Conservation (phyloP, 1,140 invertebrate species). For the Gerris buenoi region DNA sequence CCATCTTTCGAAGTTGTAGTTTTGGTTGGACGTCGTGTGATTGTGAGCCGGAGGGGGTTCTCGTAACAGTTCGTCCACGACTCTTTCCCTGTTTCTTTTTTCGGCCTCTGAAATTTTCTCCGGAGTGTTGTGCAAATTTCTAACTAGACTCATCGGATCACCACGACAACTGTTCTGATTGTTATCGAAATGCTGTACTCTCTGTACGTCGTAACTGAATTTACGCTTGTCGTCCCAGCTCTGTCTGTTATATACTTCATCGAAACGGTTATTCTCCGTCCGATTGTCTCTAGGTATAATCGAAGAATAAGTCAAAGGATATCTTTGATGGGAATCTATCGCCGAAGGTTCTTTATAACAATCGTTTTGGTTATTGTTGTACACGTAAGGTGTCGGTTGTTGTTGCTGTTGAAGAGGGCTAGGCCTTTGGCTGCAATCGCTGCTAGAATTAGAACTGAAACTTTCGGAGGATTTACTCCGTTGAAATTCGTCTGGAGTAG, state of each 20-base stretch:
- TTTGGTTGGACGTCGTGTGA: constrained; percentile 44
- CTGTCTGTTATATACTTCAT: constrained; percentile 28
- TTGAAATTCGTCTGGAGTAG: constrained; percentile 18
- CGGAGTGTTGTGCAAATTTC: constrained; percentile 28
- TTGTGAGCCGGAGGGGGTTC: constrained; percentile 55
- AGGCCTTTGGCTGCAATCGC: constrained; percentile 36
- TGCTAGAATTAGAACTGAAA: constrained; percentile 39
- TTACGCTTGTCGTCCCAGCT: constrained; percentile 9
- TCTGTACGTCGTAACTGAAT: constrained; percentile 29
- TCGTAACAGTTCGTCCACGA: constrained; percentile 25
- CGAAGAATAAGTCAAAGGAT: constrained; percentile 32
- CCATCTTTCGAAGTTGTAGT: constrained; percentile 57
- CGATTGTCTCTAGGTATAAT: constrained; percentile 48
- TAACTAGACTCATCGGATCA: constrained; percentile 57
- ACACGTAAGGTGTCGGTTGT: constrained; percentile 35
- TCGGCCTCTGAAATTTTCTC: constrained; percentile 14
- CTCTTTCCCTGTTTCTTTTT: constrained; percentile 18
- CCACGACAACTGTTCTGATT: constrained; percentile 45
- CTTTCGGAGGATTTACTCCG: constrained; percentile 32
- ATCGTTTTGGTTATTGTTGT: not conserved
- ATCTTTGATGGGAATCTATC: not conserved
- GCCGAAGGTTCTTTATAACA: not conserved
- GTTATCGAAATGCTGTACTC: constrained; percentile 33
- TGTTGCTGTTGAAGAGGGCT: constrained; percentile 51
- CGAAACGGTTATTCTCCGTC: constrained; percentile 42